phyloP scores from a whole-genome alignment of 1,140 invertebrate species.

The Euglossa dilemma region DNA sequence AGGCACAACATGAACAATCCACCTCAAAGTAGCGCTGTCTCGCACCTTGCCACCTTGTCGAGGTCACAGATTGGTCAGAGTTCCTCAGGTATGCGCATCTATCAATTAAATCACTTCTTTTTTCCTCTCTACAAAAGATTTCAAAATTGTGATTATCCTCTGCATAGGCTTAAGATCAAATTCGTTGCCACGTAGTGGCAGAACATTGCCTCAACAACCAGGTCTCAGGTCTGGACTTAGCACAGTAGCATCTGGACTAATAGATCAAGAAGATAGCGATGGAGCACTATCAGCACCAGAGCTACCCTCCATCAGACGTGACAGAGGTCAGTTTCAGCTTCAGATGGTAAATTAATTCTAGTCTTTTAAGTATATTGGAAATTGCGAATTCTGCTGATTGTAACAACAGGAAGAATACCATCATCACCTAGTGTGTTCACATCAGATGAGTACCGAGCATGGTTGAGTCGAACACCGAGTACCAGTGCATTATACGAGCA shows the following conservation, averaged over 20 bases:
- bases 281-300: constrained; percentile 92
- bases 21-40: constrained; percentile 77
- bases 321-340: constrained; percentile 81
- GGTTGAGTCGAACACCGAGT: constrained; percentile 94
- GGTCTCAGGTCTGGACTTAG: constrained; percentile 78
- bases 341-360: neutral
- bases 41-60: constrained; percentile 80
- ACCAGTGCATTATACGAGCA: constrained; percentile 96
- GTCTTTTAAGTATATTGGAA: too few species aligned
- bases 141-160: neutral
- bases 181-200: constrained; percentile 82
- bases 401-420: constrained; percentile 83
- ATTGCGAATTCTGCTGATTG: neutral
- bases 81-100: constrained; percentile 72
- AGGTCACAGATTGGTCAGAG: constrained; percentile 80
- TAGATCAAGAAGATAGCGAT: constrained; percentile 90
- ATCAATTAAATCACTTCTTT: neutral
- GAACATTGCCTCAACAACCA: constrained; percentile 80
- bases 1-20: constrained; percentile 82
- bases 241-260: constrained; percentile 82
- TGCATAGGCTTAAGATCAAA: constrained; percentile 79
- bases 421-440: constrained; percentile 91
- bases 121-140: neutral
- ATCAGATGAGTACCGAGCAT: constrained; percentile 94
- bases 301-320: constrained; percentile 87